Base-by-base conservation (phyloP, 2,113 vertebrate genomes). In the Mastomys natalensis region DNA sequence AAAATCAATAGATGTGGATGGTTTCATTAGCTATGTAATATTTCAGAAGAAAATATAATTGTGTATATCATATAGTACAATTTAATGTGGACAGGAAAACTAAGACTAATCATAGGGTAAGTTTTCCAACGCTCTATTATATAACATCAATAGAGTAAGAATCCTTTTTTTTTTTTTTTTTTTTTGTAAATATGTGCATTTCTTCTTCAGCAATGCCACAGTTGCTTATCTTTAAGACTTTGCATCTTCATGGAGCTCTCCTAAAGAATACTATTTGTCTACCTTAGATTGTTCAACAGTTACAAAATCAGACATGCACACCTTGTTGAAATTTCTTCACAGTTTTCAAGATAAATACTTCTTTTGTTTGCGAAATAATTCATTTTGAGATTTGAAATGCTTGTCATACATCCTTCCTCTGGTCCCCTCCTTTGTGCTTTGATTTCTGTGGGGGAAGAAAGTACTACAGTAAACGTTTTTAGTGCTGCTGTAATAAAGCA, bases 1-100 rank as follows among this genome's bases (percentile, higher is more conserved):
- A 51, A 77, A 95, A 91, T 92, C 53, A 34, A 93, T 45, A 89
- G 51, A 68, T 31, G 86, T 90, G 77, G 88, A 74, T 76, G 86
- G 87, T 89, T 90, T 91, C 45, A 53, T 96, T 94, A 82, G 64
- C 81, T 87, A 89, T 66, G 1, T 88, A 51, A 66, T 55, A 43
- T 78, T 91, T 88, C 92, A 66, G 40, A 51, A 45, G 88, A 62
- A 90, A 86, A 74, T 45, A 17, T 0, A 17, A 82, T 93, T 26
- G 0, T 76, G 1, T 31, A 4, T 80, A 58, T 88, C 51, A 15
- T 72, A 0, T 78, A 91, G 17, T n/a, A 82, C 93, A 13, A 84
- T 72, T 66, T 97, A 72, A 90, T 19, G n/a, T 43, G 53, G 48
- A 58, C 22, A 72, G 43, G 8, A 9, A 81, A 77, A 92, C 26